Conservation (phyloP, 2,113 vertebrate species). For the Cygnus buccinator region DNA sequence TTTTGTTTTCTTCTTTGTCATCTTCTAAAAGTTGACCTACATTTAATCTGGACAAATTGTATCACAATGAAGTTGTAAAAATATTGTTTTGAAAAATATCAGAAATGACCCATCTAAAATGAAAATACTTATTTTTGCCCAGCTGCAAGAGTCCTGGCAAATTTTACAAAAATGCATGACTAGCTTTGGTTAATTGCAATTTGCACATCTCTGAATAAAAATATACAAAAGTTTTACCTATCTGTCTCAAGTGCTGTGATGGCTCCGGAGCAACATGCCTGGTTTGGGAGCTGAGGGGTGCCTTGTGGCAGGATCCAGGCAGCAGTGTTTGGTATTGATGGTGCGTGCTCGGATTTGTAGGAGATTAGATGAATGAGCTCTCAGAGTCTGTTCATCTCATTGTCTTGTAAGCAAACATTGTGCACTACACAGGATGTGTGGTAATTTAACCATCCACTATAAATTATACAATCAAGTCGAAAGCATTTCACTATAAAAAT, state of each 20-base stretch:
- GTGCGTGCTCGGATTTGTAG: background rate
- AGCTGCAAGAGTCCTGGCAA: background rate
- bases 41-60: background rate
- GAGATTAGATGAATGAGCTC: constrained; percentile 15
- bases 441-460: background rate
- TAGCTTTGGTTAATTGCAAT: background rate
- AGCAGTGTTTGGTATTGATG: background rate
- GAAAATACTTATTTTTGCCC: background rate
- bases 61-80: background rate
- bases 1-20: background rate
- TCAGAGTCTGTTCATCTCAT: constrained; percentile 21
- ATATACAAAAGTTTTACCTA: background rate
- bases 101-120: background rate
- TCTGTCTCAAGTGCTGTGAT: background rate
- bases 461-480: constrained; percentile 45
- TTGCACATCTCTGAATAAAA: background rate
- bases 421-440: background rate
- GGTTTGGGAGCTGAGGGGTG: background rate
- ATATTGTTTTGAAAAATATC: background rate
- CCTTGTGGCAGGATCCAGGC: background rate
- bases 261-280: background rate
- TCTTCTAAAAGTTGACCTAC: background rate
- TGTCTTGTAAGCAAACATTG: constrained; percentile 13
- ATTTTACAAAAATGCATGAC: background rate
- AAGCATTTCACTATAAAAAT: constrained; percentile 40